Conservation (phyloP, 2,797 vertebrate species). For the Tapera naevia region DNA sequence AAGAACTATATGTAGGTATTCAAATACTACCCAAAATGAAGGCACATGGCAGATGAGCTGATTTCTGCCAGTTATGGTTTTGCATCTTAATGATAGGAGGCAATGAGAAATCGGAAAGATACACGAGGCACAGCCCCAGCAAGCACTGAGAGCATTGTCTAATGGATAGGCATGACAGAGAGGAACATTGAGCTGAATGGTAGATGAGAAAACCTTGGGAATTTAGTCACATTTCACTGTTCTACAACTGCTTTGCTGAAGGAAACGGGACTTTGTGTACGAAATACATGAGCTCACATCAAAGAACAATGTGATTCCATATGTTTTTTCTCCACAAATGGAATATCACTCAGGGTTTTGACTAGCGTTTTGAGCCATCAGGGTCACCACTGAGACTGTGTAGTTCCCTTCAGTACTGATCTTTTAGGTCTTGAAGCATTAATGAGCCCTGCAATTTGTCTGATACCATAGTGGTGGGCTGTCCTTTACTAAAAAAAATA, state of each 20-base stretch:
- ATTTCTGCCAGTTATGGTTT: background rate
- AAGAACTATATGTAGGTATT: background rate
- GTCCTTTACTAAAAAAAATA: background rate
- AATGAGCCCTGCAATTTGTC: background rate
- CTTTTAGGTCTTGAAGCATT: background rate
- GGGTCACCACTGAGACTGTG: background rate
- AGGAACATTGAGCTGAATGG: background rate
- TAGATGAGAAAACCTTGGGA: background rate
- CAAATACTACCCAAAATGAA: background rate
- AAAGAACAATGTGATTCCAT: background rate
- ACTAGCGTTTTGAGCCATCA: background rate
- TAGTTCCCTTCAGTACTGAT: background rate
- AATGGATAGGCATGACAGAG: background rate
- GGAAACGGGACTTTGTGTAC: background rate
- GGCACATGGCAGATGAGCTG: rapidly evolving
- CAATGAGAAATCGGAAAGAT: background rate
- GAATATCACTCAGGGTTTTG: background rate
- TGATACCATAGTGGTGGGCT: background rate
- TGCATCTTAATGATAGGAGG: background rate
- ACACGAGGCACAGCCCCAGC: rapidly evolving
- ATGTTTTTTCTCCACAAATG: background rate
- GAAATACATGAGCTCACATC: background rate
- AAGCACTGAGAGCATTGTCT: background rate
- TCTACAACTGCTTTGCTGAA: background rate
- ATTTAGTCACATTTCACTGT: background rate